Evolutionary conservation across 2,113 vertebrate species (phyloP).

Genomic region (Enhydra lutris): DNA sequence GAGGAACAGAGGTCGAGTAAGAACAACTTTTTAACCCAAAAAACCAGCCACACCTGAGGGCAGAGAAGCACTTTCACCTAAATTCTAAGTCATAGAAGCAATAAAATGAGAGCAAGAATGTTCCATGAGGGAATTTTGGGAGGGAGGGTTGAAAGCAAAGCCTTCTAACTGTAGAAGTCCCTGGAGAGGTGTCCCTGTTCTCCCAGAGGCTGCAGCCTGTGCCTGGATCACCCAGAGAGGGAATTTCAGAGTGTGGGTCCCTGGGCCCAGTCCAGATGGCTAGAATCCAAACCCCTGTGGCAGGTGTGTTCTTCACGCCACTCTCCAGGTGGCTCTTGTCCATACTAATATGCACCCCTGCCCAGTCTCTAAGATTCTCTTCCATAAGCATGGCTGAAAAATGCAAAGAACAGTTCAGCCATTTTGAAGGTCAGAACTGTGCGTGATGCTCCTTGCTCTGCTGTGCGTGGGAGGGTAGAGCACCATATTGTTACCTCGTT

Average conservation of each 20-base stretch:
- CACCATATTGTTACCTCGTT: background rate
- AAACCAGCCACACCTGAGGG: background rate
- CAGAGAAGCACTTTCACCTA: background rate
- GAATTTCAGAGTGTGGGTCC: background rate
- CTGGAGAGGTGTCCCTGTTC: background rate
- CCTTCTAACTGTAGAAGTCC: background rate
- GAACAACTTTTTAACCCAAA: background rate
- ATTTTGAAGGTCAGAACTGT: background rate
- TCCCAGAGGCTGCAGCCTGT: background rate
- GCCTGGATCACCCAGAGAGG: background rate
- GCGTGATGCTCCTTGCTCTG: background rate
- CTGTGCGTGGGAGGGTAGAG: background rate
- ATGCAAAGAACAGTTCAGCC: background rate
- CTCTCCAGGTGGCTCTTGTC: background rate
- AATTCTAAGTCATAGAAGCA: background rate
- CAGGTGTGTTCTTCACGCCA: background rate
- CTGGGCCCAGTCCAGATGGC: background rate
- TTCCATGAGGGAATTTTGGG: background rate
- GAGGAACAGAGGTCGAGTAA: background rate
- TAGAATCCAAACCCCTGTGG: background rate
- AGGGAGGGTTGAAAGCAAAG: background rate
- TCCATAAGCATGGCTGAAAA: background rate
- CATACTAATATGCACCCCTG: background rate
- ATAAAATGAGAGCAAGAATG: background rate
- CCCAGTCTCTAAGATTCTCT: background rate